These are phyloP conservation scores for Plemyria rubiginata DNA, from an alignment of 2,888 invertebrate genomes.

Conservation along the genomic window DNA sequence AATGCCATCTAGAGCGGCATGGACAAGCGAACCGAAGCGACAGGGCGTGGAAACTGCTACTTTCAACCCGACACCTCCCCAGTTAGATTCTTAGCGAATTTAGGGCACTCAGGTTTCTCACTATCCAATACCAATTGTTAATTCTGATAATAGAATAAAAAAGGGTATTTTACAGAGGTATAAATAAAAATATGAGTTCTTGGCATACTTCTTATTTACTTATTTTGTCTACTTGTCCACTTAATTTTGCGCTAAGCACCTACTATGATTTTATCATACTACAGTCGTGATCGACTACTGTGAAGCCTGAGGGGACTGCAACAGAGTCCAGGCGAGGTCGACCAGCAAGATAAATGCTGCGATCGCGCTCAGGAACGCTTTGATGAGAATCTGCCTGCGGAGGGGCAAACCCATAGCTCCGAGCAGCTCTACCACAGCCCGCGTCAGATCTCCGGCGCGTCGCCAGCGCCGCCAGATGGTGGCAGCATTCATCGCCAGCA, in stretches of 20 bases:
- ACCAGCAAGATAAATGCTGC: constrained; percentile 47
- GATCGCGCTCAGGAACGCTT: constrained; percentile 51
- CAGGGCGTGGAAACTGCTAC: constrained; percentile 22
- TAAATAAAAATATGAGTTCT: background rate
- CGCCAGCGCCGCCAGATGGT: constrained; percentile 61
- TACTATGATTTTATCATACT: constrained; percentile 6
- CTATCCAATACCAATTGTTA: background rate
- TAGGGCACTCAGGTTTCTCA: background rate
- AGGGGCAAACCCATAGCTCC: constrained; percentile 57
- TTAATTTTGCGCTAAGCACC: background rate
- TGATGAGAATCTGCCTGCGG: constrained; percentile 54
- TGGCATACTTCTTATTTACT: background rate
- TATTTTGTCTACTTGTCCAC: background rate
- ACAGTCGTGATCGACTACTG: background rate
- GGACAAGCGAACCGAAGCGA: constrained; percentile 7
- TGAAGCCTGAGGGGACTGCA: background rate
- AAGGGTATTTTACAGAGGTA: background rate
- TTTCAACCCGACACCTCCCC: background rate
- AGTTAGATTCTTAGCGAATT: background rate
- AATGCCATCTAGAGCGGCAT: constrained; percentile 28
- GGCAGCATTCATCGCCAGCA: constrained; percentile 59
- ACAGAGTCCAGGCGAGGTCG: constrained; percentile 40
- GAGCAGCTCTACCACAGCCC: constrained; percentile 62
- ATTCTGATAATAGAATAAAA: background rate
- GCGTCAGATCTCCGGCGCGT: constrained; percentile 55